Evolutionary conservation across 2,888 invertebrate species (phyloP).

Genomic region (Dioctria linearis): DNA sequence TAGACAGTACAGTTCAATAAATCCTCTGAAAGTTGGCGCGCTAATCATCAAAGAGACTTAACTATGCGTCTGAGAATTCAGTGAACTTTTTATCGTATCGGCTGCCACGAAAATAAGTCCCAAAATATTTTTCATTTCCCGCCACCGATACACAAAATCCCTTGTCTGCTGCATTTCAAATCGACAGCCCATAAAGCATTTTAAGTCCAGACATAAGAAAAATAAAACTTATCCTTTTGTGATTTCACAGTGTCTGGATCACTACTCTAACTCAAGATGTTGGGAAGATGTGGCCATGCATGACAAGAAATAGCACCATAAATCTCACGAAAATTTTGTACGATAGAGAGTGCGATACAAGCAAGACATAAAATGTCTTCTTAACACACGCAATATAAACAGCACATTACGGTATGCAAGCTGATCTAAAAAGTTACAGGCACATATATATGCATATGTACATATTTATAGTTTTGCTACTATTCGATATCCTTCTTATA

Average conservation of each 20-base stretch:
- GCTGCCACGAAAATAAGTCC: slow-evolving; percentile 26
- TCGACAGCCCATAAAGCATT: slow-evolving; percentile 35
- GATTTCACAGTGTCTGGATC: slow-evolving; percentile 1
- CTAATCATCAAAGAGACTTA: slow-evolving; percentile 21
- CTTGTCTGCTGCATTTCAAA: slow-evolving; percentile 33
- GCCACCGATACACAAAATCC: slow-evolving; percentile 12
- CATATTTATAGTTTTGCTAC: background rate
- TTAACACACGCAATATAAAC: background rate
- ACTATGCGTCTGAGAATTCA: slow-evolving; percentile 33
- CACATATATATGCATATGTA: no score
- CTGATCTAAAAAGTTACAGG: background rate
- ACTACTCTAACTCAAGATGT: slow-evolving; percentile 13
- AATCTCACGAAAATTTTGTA: background rate
- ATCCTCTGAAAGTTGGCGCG: slow-evolving; percentile 6
- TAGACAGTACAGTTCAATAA: background rate
- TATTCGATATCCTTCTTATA: no score
- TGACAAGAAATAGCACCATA: slow-evolving; percentile 27
- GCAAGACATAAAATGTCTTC: no score
- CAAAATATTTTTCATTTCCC: slow-evolving; percentile 26
- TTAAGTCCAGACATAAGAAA: slow-evolving; percentile 29
- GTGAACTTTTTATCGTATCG: slow-evolving; percentile 25
- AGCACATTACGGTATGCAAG: background rate
- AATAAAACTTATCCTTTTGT: slow-evolving; percentile 29
- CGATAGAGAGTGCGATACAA: no score
- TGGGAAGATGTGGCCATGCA: slow-evolving; percentile 24